These are phyloP conservation scores for Pelmatolapia mariae DNA, from an alignment of 2,113 vertebrate genomes.

Conservation along the genomic window DNA sequence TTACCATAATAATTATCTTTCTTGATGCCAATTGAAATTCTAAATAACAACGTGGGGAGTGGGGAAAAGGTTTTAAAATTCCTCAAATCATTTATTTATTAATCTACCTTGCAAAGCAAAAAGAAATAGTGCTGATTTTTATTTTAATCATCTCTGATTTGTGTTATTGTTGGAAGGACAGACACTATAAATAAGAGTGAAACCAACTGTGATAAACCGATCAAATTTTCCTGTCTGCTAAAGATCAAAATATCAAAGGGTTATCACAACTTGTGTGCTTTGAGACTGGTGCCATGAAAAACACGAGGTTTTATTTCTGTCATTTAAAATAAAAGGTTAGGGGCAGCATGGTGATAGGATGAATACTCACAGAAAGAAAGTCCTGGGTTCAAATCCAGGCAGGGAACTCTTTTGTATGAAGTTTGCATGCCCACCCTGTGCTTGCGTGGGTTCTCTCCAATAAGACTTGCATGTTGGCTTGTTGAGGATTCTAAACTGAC, in stretches of 20 bases:
- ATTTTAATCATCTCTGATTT: background rate
- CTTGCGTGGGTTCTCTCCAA: background rate
- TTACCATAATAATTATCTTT: background rate
- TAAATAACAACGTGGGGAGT: background rate
- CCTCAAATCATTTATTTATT: background rate
- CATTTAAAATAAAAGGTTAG: background rate
- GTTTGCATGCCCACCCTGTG: rapidly evolving
- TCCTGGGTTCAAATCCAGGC: background rate
- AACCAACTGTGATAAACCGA: background rate
- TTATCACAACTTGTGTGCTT: background rate
- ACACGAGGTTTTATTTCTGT: background rate
- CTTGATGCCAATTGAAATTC: background rate
- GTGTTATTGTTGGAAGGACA: background rate
- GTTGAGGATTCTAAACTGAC: background rate
- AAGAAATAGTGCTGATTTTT: background rate
- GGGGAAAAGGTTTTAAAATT: background rate
- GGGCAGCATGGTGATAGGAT: background rate
- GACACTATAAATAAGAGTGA: background rate
- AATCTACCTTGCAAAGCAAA: background rate
- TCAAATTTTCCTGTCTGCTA: background rate
- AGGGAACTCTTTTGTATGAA: background rate
- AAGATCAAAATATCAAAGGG: background rate
- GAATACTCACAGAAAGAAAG: background rate
- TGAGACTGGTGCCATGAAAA: background rate
- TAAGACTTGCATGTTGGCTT: background rate